Base-by-base conservation (phyloP, 92 coral and sea anemone genomes). In the Siderastrea siderea region DNA sequence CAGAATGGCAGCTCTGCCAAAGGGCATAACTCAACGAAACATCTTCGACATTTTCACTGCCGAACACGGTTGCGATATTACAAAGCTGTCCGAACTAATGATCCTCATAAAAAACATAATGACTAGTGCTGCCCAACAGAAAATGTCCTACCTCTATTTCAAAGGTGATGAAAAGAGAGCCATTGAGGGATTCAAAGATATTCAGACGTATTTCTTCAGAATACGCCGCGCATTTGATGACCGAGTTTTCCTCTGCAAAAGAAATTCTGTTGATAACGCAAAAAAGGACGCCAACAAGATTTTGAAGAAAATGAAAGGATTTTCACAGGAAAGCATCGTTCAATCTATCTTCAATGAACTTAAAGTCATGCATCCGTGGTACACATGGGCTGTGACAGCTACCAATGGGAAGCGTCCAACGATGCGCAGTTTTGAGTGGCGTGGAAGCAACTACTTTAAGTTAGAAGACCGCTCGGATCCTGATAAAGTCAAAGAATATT, bases 81-180 rank as follows among this genome's bases (percentile, higher is more conserved):
- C 63, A 26, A 26, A 26, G 38, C 38, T 26, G 38, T 26, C 38
- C 38, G 38, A 26, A 26, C 38, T 26, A 26, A 26, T 26, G 38
- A 26, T 26, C 38, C 38, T 26, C 38, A 26, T 26, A 26, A 26
- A 26, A 26, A 26, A 79, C 47, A 79, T 79, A 16, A 79, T 79
- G 83, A 79, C 62, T 62, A 79, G 72, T 61, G 72, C 83, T 79
- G 72, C 72, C 61, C 83, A 79, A 49, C 83, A 79, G n/a, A 79
- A 64, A 26, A 6, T 79, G 83, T 26, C 38, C 38, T 26, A 26
- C 38, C 38, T 26, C 38, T 26, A 26, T 26, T 26, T 26, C 38
- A 26, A 26, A 26, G 38, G 38, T 26, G 38, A 26, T 26, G 38
- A 26, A 26, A 26, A 26, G 38, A 26, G 38, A 51, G 83, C 83